phyloP scores from a whole-genome alignment of 2,797 vertebrate genomes.

The Malurus leucopterus region DNA sequence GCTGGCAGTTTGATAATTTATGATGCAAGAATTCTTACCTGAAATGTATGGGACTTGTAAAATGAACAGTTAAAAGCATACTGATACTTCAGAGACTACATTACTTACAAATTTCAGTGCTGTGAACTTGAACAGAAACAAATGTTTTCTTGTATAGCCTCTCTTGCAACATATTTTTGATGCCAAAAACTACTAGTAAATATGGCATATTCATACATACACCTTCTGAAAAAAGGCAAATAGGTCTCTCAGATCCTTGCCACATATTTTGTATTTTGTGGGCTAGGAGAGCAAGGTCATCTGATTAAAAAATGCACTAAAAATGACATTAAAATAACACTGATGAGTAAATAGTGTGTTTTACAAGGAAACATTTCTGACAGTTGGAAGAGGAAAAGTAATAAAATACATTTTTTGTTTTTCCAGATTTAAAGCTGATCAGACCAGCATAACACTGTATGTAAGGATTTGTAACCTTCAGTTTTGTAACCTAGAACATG shows the following conservation, averaged over 20 bases:
- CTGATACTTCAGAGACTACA: background rate
- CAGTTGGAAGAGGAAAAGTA: accelerated
- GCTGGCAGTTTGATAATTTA: background rate
- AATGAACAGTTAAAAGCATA: background rate
- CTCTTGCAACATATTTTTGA: background rate
- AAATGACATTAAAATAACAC: no score
- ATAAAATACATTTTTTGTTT: background rate
- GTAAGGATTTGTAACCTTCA: background rate
- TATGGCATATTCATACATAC: background rate
- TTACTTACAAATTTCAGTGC: background rate
- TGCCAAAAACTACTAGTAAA: background rate
- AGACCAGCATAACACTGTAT: background rate
- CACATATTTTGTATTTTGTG: background rate
- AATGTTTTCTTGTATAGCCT: background rate
- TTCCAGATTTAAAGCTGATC: background rate
- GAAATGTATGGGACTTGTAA: background rate
- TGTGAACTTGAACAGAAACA: background rate
- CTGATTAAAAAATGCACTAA: background rate
- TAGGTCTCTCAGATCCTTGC: background rate
- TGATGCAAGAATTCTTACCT: background rate
- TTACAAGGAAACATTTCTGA: background rate
- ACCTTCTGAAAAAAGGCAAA: background rate
- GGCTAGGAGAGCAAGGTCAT: background rate
- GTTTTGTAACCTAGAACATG: background rate
- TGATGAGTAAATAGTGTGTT: background rate